A percentile compares a stretch with the other conserved stretches of the same genome.
Conservation (phyloP, 2,888 invertebrate species). For the Amiota communis region DNA sequence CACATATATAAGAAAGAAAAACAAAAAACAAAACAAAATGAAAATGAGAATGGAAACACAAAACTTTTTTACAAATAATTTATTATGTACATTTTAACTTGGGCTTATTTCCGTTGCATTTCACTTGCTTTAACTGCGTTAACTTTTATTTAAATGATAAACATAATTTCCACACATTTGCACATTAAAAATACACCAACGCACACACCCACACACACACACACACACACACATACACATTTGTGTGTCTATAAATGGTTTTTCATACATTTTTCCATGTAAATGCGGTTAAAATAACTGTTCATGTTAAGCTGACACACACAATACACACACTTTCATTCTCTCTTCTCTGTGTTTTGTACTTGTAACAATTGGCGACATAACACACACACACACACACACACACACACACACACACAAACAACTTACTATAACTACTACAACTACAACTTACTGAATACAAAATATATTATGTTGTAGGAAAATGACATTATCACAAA, state of each 20-base stretch:
- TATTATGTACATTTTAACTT: no score
- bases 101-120: no score
- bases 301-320: neutral
- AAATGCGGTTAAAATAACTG: neutral
- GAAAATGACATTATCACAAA: neutral
- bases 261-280: neutral
- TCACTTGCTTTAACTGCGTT: slow-evolving; percentile 35
- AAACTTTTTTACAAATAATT: no score
- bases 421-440: neutral
- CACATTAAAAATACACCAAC: slow-evolving; percentile 5
- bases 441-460: neutral
- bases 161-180: slow-evolving; percentile 40
- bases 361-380: neutral
- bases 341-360: neutral
- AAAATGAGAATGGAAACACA: no score
- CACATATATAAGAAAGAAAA: neutral
- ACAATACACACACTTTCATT: no score
- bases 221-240: neutral
- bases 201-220: neutral
- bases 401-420: no score
- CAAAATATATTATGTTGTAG: no score
- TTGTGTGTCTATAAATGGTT: neutral
- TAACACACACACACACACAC: no score
- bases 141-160: slow-evolving; percentile 66
- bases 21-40: neutral